phyloP scores from a whole-genome alignment of 2,888 invertebrate species.

The Pocota personata region DNA sequence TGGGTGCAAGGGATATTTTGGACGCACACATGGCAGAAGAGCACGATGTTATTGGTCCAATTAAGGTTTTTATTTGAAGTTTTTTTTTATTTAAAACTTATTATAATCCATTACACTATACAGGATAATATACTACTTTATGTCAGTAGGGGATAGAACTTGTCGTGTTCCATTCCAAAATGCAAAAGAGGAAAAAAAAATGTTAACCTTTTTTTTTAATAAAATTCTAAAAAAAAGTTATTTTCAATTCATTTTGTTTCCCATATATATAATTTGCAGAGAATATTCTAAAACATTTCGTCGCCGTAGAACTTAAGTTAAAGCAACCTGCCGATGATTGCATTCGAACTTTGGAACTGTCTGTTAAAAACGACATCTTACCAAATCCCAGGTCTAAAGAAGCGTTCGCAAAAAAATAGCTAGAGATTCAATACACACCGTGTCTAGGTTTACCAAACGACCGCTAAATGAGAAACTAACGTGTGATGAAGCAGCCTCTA shows the following conservation, averaged over 20 bases:
- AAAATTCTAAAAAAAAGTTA: neutral
- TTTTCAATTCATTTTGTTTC: neutral
- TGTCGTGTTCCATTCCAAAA: neutral
- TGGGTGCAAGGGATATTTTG: conserved; percentile 72
- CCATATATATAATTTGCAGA: too few species aligned
- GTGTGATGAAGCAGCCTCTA: too few species aligned
- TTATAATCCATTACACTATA: neutral
- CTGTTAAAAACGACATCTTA: too few species aligned
- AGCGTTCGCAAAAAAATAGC: too few species aligned
- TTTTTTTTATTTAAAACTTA: neutral
- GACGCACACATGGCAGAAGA: conserved; percentile 76
- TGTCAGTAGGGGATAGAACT: neutral
- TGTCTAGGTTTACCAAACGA: too few species aligned
- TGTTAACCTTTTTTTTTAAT: neutral
- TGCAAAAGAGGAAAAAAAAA: neutral
- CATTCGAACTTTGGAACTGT: too few species aligned
- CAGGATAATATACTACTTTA: neutral
- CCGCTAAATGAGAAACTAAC: too few species aligned
- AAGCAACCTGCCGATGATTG: too few species aligned
- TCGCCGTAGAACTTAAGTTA: too few species aligned
- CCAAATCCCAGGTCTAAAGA: too few species aligned
- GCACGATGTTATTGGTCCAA: conserved; percentile 75
- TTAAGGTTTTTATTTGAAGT: neutral
- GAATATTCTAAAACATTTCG: too few species aligned
- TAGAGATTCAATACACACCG: too few species aligned